Percentiles rank a stretch among this genome's conserved stretches.
These are phyloP conservation scores for Zophobas morio DNA, from an alignment of 1,140 invertebrate species.

Conservation along the genomic window DNA sequence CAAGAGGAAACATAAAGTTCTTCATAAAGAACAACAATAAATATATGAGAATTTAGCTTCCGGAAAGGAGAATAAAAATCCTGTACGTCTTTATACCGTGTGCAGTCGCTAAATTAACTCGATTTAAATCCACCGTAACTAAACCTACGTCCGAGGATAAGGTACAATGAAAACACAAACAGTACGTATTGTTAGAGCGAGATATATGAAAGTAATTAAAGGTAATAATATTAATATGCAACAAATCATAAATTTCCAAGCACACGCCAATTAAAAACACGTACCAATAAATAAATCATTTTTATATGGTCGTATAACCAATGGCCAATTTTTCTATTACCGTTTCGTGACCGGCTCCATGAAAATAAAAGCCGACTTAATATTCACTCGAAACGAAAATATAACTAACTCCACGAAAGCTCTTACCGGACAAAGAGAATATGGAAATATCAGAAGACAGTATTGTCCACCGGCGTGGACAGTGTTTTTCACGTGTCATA, in stretches of 20 bases:
- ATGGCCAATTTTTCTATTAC: constrained; percentile 40
- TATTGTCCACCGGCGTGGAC: constrained; percentile 41
- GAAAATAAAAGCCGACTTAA: constrained; percentile 10
- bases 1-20: constrained; percentile 39
- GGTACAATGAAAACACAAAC: too few relatives aligned
- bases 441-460: constrained; percentile 19
- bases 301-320: constrained; percentile 12
- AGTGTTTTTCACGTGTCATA: constrained; percentile 63
- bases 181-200: constrained; percentile 14
- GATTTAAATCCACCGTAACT: too few relatives aligned
- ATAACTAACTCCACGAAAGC: neutral
- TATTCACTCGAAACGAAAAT: neutral
- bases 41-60: constrained; percentile 29
- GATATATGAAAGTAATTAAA: constrained; percentile 38
- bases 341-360: constrained; percentile 22
- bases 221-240: constrained; percentile 18
- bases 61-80: neutral
- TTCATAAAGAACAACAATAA: constrained; percentile 20
- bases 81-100: neutral
- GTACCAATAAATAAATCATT: constrained; percentile 35
- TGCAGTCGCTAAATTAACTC: too few relatives aligned
- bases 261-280: constrained; percentile 23
- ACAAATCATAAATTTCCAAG: constrained; percentile 34
- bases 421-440: neutral
- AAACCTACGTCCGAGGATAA: too few relatives aligned